Conservation (phyloP, 2,113 vertebrate genomes). For the Opisthocomus hoazin region DNA sequence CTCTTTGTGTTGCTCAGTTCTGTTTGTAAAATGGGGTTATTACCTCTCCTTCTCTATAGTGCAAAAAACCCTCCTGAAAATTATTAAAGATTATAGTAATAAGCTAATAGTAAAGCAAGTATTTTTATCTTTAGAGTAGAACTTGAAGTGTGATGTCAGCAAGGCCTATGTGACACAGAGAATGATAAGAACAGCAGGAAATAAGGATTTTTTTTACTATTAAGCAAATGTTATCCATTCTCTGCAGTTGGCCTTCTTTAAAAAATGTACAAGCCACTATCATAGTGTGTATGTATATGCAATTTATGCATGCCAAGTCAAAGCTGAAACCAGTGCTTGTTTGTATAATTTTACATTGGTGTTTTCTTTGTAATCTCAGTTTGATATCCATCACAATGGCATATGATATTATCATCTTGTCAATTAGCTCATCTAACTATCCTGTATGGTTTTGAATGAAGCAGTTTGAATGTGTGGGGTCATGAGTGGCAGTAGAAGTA, state of each 20-base stretch:
- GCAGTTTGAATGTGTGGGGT: not conserved
- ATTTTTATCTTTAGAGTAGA: not conserved
- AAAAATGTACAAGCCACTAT: not conserved
- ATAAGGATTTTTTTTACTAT: not conserved
- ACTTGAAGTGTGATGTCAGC: not conserved
- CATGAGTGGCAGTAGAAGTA: not conserved
- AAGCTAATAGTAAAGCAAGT: not conserved
- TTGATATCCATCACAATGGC: not conserved
- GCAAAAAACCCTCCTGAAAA: not conserved
- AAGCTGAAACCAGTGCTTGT: not conserved
- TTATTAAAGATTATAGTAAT: not conserved
- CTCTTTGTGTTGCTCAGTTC: not conserved
- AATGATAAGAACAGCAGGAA: not conserved
- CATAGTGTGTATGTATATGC: not conserved
- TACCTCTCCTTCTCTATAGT: not conserved
- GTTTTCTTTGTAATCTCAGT: not conserved
- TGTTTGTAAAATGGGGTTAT: not conserved
- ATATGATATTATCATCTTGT: not conserved
- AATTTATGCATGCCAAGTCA: not conserved
- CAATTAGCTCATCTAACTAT: not conserved
- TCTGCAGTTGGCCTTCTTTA: not conserved
- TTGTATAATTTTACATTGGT: not conserved
- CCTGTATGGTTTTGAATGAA: not conserved
- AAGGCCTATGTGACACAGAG: not conserved
- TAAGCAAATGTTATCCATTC: not conserved